phyloP scores from a whole-genome alignment of 1,140 invertebrate species.

The Platyura marginata region DNA sequence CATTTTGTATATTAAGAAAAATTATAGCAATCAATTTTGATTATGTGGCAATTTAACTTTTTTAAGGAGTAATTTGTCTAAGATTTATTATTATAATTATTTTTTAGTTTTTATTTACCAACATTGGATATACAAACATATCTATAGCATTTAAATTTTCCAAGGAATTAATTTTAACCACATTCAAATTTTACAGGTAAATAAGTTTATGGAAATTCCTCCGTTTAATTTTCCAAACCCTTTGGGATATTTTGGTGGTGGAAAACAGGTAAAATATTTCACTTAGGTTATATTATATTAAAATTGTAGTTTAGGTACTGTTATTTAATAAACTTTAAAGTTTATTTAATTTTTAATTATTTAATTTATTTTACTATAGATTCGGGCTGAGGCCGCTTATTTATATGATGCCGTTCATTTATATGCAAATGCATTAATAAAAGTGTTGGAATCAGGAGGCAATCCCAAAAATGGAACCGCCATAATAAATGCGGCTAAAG shows the following conservation, averaged over 20 bases:
- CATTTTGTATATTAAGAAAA: too few species aligned
- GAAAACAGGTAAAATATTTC: conserved; percentile 56
- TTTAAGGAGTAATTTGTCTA: too few species aligned
- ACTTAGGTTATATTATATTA: background rate
- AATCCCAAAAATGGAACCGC: conserved; percentile 50
- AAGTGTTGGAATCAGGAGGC: conserved; percentile 40
- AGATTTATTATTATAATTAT: too few species aligned
- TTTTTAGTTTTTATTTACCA: too few species aligned
- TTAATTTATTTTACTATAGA: conserved; percentile 37
- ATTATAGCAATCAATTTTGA: too few species aligned
- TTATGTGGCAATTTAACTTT: too few species aligned
- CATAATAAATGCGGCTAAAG: conserved; percentile 49
- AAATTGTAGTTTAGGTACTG: background rate
- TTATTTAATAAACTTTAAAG: background rate
- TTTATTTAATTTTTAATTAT: background rate
- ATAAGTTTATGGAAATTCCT: conserved; percentile 54
- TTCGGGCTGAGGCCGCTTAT: conserved; percentile 73
- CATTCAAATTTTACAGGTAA: too few species aligned
- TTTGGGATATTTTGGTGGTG: conserved; percentile 41
- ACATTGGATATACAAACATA: too few species aligned
- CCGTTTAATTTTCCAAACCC: conserved; percentile 78
- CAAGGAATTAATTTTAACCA: too few species aligned
- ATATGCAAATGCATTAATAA: conserved; percentile 55
- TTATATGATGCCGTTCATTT: conserved; percentile 80
- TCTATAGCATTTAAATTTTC: too few species aligned